phyloP scores from a whole-genome alignment of 2,888 invertebrate genomes.

The Dermolepida albohirtum region DNA sequence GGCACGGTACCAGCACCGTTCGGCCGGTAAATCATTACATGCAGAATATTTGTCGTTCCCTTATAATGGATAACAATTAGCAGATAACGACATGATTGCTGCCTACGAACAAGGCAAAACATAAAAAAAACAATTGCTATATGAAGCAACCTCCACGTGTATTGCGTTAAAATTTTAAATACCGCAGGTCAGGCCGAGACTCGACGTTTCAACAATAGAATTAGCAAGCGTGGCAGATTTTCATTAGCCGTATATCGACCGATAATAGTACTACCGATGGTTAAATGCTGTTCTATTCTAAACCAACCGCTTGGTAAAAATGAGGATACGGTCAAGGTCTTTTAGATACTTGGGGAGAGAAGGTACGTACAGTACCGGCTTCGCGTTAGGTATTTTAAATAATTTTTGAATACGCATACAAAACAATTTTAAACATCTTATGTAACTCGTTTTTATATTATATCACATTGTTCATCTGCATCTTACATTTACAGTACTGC shows the following conservation, averaged over 20 bases:
- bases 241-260: conserved; percentile 34
- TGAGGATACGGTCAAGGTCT: conserved; percentile 38
- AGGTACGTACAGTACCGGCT: not conserved
- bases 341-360: conserved; percentile 6
- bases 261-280: conserved; percentile 18
- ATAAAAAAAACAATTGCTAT: conserved; percentile 22
- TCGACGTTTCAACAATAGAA: conserved; percentile 35
- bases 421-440: no score
- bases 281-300: conserved; percentile 24
- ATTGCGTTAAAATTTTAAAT: conserved; percentile 44
- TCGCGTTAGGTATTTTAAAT: no score
- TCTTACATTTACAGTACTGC: no score
- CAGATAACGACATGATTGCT: conserved; percentile 17
- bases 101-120: conserved; percentile 6
- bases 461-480: no score
- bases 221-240: conserved; percentile 33
- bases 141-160: conserved; percentile 42
- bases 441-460: no score
- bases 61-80: conserved; percentile 12
- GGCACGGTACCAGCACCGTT: not conserved
- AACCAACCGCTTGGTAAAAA: conserved; percentile 29
- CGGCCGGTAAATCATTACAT: not conserved
- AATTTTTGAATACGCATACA: no score
- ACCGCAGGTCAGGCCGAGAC: conserved; percentile 43
- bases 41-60: conserved; percentile 6